Conservation (phyloP, 2,113 vertebrate genomes). For the Phyllopteryx taeniolatus region DNA sequence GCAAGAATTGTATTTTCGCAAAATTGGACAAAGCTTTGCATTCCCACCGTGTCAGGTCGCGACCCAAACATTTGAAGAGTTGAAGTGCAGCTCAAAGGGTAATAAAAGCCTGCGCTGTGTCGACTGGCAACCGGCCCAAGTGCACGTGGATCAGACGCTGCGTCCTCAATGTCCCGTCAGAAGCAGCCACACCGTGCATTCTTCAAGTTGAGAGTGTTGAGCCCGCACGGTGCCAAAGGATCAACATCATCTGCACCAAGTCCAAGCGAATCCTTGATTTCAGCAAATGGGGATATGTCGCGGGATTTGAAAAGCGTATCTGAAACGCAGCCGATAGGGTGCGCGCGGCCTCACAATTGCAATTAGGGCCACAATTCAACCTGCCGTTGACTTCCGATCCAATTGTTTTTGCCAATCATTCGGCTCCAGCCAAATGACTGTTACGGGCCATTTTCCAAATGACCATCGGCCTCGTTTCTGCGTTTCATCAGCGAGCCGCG, state of each 20-base stretch:
- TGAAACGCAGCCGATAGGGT: neutral
- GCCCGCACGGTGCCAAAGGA: neutral
- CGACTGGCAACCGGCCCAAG: constrained; percentile 23
- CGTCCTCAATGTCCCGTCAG: constrained; percentile 1
- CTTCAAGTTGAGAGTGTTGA: neutral
- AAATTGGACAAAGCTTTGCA: neutral
- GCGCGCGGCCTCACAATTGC: neutral
- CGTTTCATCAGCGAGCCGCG: constrained; percentile 36
- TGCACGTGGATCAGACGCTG: constrained; percentile 15
- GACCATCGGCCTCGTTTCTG: constrained; percentile 11
- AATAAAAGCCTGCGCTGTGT: constrained; percentile 16
- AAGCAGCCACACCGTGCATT: neutral
- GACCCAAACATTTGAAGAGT: constrained; percentile 4
- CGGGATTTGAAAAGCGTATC: neutral
- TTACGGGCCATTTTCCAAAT: neutral
- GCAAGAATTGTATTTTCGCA: neutral
- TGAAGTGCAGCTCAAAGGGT: constrained; percentile 15
- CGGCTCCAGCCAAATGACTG: neutral
- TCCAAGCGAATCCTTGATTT: neutral
- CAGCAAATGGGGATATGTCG: neutral
- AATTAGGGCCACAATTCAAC: neutral
- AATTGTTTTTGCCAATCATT: neutral
- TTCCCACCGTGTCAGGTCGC: constrained; percentile 16
- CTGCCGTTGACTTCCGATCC: neutral
- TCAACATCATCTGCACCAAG: neutral